A percentile compares a stretch with the other conserved stretches of the same genome.
phyloP scores from a whole-genome alignment of 1,140 invertebrate species.

The Ganaspis sp. region DNA sequence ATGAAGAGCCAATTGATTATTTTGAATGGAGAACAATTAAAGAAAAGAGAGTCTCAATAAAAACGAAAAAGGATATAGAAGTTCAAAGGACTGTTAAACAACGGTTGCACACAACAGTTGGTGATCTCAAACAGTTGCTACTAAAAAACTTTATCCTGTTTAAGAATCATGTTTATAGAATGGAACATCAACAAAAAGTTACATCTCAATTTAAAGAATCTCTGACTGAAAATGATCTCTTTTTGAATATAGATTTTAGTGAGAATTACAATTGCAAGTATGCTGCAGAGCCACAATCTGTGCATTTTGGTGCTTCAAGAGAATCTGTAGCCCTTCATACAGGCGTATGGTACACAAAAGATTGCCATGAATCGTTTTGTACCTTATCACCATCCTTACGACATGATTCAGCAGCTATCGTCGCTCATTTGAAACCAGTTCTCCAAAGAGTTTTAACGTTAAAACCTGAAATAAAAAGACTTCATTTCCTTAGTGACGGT shows the following conservation, averaged over 20 bases:
- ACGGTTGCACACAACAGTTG: neutral
- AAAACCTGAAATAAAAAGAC: conserved; percentile 17
- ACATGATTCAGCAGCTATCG: conserved; percentile 48
- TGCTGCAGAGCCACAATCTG: conserved; percentile 49
- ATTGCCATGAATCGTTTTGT: conserved; percentile 43
- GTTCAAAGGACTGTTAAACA: conserved; percentile 36
- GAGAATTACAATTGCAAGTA: conserved; percentile 65
- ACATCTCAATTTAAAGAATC: conserved; percentile 41
- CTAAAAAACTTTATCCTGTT: conserved; percentile 6
- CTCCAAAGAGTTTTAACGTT: conserved; percentile 32
- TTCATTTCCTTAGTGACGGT: conserved; percentile 38
- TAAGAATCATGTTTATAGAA: conserved; percentile 37
- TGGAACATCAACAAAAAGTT: conserved; percentile 39
- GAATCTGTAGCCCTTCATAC: conserved; percentile 57
- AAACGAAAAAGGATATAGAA: conserved; percentile 39
- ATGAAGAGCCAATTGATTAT: conserved; percentile 7
- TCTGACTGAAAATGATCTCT: conserved; percentile 41
- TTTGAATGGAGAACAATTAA: conserved; percentile 34
- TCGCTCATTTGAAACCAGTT: conserved; percentile 45
- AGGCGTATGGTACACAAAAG: conserved; percentile 48
- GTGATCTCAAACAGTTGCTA: conserved; percentile 29
- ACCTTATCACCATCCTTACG: conserved; percentile 40
- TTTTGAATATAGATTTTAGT: conserved; percentile 55
- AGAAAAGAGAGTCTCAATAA: conserved; percentile 37
- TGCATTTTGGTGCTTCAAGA: conserved; percentile 59